These are phyloP conservation scores for Sisyra nigra DNA, from an alignment of 2,888 invertebrate genomes.

Conservation along the genomic window DNA sequence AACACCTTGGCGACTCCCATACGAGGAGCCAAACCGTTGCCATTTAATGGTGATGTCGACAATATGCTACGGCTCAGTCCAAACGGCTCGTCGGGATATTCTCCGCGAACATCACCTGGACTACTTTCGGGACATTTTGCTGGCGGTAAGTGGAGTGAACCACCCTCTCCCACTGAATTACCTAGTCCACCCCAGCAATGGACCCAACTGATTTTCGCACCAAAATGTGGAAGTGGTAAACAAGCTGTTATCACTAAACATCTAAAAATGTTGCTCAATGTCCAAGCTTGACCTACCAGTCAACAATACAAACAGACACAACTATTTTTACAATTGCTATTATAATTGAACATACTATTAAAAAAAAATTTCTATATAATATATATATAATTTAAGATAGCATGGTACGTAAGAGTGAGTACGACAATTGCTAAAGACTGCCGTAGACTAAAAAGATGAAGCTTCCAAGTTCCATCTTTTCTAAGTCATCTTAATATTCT, in stretches of 20 bases:
- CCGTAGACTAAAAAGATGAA: neutral
- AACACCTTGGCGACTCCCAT: slow-evolving; percentile 10
- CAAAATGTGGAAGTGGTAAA: slow-evolving; percentile 27
- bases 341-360: slow-evolving; percentile 5
- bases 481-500: neutral
- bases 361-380: slow-evolving; percentile 9
- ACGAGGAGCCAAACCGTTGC: slow-evolving; percentile 3
- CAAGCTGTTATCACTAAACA: slow-evolving; percentile 23
- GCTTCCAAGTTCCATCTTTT: neutral
- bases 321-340: slow-evolving; percentile 7
- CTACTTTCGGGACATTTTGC: slow-evolving; percentile 36
- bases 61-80: slow-evolving; percentile 5
- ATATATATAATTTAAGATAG: slow-evolving; percentile 2
- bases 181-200: slow-evolving; percentile 60
- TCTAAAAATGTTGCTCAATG: slow-evolving; percentile 27
- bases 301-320: slow-evolving; percentile 6
- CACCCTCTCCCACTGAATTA: slow-evolving; percentile 54
- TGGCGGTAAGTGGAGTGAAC: slow-evolving; percentile 52
- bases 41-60: neutral
- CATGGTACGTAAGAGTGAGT: slow-evolving; percentile 25
- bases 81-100: neutral
- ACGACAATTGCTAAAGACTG: slow-evolving; percentile 22
- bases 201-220: slow-evolving; percentile 42
- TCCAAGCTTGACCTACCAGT: slow-evolving; percentile 25
- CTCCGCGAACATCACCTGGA: slow-evolving; percentile 22